phyloP scores from a whole-genome alignment of 2,888 invertebrate species.

The Drosophila anomalata region DNA sequence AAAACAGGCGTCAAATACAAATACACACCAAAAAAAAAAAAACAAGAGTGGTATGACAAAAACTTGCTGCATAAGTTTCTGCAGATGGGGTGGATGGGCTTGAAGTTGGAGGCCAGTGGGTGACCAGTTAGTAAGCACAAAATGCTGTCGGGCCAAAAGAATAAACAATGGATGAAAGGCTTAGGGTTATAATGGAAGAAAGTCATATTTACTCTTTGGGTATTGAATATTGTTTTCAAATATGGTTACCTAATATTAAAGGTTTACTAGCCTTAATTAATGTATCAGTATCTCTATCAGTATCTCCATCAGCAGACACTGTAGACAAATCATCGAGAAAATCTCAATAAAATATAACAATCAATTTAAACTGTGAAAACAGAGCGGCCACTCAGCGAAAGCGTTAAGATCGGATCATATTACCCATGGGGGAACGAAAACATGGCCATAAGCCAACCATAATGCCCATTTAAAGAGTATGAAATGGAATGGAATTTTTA shows the following conservation, averaged over 20 bases:
- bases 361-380: conserved; percentile 3
- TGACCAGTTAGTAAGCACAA: conserved; percentile 53
- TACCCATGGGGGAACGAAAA: background rate
- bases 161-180: conserved; percentile 32
- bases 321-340: background rate
- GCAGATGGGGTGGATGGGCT: conserved; percentile 8
- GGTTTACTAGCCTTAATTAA: background rate
- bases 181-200: conserved; percentile 6
- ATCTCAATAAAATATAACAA: background rate
- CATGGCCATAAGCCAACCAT: conserved; percentile 11
- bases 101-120: conserved; percentile 22
- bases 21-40: conserved; percentile 21
- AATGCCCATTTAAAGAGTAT: conserved; percentile 43
- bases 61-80: conserved; percentile 60
- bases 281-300: background rate
- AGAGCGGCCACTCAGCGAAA: background rate
- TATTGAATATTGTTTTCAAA: background rate
- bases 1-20: conserved; percentile 71
- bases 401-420: conserved; percentile 6
- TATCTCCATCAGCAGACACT: background rate
- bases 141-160: conserved; percentile 49
- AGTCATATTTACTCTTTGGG: conserved; percentile 14
- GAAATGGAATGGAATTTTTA: conserved; percentile 68
- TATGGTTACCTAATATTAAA: background rate
- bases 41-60: conserved; percentile 4